Base-by-base conservation (phyloP, 2,113 vertebrate species). In the Conger conger region DNA sequence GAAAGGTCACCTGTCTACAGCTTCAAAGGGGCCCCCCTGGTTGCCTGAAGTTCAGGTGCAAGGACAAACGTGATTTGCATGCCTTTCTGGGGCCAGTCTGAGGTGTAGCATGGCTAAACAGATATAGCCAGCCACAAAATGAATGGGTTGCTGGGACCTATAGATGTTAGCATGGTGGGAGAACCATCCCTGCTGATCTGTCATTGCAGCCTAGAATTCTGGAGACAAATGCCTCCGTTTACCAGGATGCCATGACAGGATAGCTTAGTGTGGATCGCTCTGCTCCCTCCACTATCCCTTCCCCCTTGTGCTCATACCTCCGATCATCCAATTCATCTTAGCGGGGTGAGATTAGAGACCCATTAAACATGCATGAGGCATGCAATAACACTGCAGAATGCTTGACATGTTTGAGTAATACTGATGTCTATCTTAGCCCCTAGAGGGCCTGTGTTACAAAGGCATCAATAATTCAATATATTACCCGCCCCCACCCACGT, bases 381-480 rank as follows among this genome's bases (percentile, higher is more conserved):
- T 89, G 68, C 91, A 91, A 90, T 87, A 93, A 89, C 89, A 89
- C 84, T 79, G 60, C 84, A 83, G 86, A 86, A 88, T 88, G 88
- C 91, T 87, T 85, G 76, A 82, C 89, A 86, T 88, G 91, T 92
- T 87, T 92, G 90, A 93, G 93, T 90, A 92, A 91, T 89, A 90
- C 86, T 81, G 82, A 93, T 88, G 90, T 91, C 93, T 90, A n/a
- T 88, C 80, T 86, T 86, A 89, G 90, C 84, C 91, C 93, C 91
- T 88, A 81, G 89, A 87, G 91, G 87, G 16, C 87, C 85, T 18
- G 36, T 81, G 77, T 73, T 89, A 90, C 87, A 91, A 92, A 90
- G 84, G 76, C 90, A 94, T 95, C 82, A 93, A 94, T 95, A 93
- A 95, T 95, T 95, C 92, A 95, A 85, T 84, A 92, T 88, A 86